A percentile compares a stretch with the other conserved stretches of the same genome.
phyloP scores from a whole-genome alignment of 2,888 invertebrate genomes.

The Chalcis sispes region DNA sequence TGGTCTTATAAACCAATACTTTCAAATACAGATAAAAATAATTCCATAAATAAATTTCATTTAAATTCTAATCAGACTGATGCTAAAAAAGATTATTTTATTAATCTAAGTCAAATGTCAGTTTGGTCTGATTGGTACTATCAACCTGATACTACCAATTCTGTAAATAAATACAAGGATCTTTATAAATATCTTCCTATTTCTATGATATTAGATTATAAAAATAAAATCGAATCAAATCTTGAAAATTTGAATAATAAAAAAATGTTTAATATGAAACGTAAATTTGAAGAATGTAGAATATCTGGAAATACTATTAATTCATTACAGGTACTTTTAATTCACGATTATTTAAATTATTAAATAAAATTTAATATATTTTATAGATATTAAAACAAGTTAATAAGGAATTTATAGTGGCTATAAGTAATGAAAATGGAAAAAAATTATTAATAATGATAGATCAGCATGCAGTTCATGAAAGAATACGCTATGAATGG shows the following conservation, averaged over 20 bases:
- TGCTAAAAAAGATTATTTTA: constrained; percentile 29
- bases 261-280: constrained; percentile 28
- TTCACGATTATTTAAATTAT: not conserved
- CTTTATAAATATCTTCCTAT: constrained; percentile 36
- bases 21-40: constrained; percentile 12
- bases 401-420: constrained; percentile 85
- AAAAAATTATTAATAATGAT: constrained; percentile 81
- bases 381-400: constrained; percentile 84
- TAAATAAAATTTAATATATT: constrained; percentile 14
- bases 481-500: constrained; percentile 86
- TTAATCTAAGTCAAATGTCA: constrained; percentile 59
- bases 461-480: constrained; percentile 94
- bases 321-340: constrained; percentile 45
- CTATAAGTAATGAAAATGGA: constrained; percentile 73
- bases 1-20: constrained; percentile 45
- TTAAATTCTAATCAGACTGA: constrained; percentile 14
- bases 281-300: constrained; percentile 33
- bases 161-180: constrained; percentile 14
- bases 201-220: constrained; percentile 25
- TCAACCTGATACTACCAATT: constrained; percentile 32
- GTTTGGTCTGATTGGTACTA: constrained; percentile 70
- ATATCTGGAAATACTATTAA: constrained; percentile 48
- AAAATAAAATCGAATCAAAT: constrained; percentile 5
- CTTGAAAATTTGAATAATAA: constrained; percentile 28
- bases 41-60: constrained; percentile 14